phyloP scores from a whole-genome alignment of 1,140 invertebrate species.

The Drosophila kikkawai region DNA sequence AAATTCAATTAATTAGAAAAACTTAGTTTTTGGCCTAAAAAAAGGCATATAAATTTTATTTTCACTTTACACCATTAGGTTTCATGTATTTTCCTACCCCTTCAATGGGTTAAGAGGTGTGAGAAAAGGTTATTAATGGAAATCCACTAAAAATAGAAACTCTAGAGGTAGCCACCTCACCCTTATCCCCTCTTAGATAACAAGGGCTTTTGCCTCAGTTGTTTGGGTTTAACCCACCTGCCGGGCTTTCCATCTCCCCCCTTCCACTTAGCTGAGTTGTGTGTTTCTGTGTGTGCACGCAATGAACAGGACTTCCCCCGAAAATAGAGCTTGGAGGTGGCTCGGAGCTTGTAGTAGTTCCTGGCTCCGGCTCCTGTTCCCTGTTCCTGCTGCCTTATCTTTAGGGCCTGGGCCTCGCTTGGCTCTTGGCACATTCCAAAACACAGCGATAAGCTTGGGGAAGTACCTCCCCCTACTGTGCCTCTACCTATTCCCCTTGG shows the following conservation, averaged over 20 bases:
- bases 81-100: background rate
- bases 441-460: constrained; percentile 51
- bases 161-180: background rate
- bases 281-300: constrained; percentile 6
- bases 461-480: constrained; percentile 29
- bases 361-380: constrained; percentile 14
- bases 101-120: background rate
- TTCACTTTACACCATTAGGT: background rate
- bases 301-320: constrained; percentile 26
- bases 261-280: constrained; percentile 15
- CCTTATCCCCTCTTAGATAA: constrained; percentile 18
- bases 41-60: background rate
- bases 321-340: constrained; percentile 11
- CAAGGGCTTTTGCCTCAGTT: constrained; percentile 16
- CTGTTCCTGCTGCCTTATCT: constrained; percentile 38
- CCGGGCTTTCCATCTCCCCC: background rate
- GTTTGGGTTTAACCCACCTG: constrained; percentile 5
- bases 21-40: no score
- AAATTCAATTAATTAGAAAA: background rate
- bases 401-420: constrained; percentile 41
- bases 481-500: constrained; percentile 1
- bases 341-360: constrained; percentile 11
- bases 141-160: background rate
- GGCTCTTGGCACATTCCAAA: constrained; percentile 65
- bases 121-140: background rate